Base-by-base conservation (phyloP, 2,888 invertebrate species). In the Sycophila texana region DNA sequence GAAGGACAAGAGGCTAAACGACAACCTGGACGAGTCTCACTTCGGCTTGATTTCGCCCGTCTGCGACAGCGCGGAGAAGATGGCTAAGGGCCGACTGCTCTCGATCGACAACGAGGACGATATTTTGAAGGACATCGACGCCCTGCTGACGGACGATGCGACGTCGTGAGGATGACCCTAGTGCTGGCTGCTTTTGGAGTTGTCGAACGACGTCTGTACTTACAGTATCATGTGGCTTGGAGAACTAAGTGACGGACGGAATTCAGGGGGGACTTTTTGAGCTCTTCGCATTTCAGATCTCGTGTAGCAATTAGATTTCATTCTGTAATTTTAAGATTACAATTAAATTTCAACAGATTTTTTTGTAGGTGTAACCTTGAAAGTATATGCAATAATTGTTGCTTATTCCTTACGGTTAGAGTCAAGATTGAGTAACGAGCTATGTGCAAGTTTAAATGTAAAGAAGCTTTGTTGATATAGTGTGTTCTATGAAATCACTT, bases 91-190 rank as follows among this genome's bases (percentile, higher is more conserved):
- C 70, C 60, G 87, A 20, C 84, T 83, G 22, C 61, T 20, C 3
- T 47, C 30, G 39, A 22, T 86, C 18, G 89, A 88, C 58, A 82
- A 85, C 12, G 84, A 83, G 49, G 89, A 87, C 20, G 89, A 89
- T 76, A 89, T 89, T 51, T 84, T 89, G 22, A 87, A 88, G 79
- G 89, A 89, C 74, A 89, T 89, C 61, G 89, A 89, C 67, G 89
- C 87, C 0, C 70, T 89, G n/a, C 85, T 89, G 47, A 86, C 84
- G 22, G 88, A 87, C 61, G 85, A 86, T 66, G 77, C 78, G 3
- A 39, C 39, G 4, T 75, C 72, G 12, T 79, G 74, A 74, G 20
- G 47, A n/a, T n/a, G 16, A 39, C 39, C 10, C 10, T 39, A 39
- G 10, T 39, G 39, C 39, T 39, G 39, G 10, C 10, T 10, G 39